phyloP scores from a whole-genome alignment of 2,797 vertebrate genomes.

The Garrulus glandarius region DNA sequence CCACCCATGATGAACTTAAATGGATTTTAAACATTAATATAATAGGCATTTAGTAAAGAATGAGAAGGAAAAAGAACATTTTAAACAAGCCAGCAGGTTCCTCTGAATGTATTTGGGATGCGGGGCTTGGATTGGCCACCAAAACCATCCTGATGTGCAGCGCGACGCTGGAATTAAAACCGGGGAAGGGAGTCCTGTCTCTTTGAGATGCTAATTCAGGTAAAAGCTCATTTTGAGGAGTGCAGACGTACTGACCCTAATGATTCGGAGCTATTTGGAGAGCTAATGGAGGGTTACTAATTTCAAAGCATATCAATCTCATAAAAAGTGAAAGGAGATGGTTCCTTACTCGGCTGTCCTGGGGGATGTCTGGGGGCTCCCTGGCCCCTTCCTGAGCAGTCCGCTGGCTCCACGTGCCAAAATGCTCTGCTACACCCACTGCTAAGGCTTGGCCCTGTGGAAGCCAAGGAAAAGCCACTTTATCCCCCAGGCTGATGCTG shows the following conservation, averaged over 20 bases:
- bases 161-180: neutral
- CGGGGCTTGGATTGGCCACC: slow-evolving; percentile 40
- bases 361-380: neutral
- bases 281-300: slow-evolving; percentile 54
- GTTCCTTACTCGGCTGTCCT: neutral
- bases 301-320: slow-evolving; percentile 12
- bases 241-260: slow-evolving; percentile 39
- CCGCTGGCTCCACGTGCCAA: fast-evolving
- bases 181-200: neutral
- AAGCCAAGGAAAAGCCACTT: neutral
- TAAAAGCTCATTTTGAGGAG: slow-evolving; percentile 59
- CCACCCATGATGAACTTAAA: slow-evolving; percentile 65
- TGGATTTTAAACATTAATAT: slow-evolving; percentile 73
- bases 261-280: slow-evolving; percentile 40
- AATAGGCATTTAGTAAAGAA: slow-evolving; percentile 64
- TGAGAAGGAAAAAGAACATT: slow-evolving; percentile 50
- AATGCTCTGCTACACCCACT: neutral
- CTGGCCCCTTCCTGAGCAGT: fast-evolving
- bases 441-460: neutral
- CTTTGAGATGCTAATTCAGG: slow-evolving; percentile 61
- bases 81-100: slow-evolving; percentile 55
- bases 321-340: neutral
- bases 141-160: slow-evolving; percentile 39
- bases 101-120: slow-evolving; percentile 47
- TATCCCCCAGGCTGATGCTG: neutral